Evolutionary conservation across 2,888 invertebrate species (phyloP).

Genomic region (Mycalesis mineus): DNA sequence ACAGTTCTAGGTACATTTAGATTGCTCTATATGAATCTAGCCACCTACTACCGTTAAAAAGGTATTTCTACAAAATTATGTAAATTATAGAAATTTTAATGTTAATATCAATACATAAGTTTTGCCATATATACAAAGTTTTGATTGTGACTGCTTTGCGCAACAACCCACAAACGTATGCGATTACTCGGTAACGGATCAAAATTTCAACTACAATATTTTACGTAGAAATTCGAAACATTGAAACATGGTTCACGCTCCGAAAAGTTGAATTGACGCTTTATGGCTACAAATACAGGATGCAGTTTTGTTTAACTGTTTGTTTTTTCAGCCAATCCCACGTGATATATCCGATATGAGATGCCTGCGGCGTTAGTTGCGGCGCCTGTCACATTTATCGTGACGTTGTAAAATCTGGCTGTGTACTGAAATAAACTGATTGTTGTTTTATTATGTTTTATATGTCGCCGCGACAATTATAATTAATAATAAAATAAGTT

Average conservation of each 20-base stretch:
- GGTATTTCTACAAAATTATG: too few relatives aligned
- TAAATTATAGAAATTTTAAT: too few relatives aligned
- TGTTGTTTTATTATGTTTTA: not conserved
- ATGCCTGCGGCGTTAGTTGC: constrained; percentile 15
- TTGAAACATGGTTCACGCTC: not conserved
- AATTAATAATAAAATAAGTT: too few relatives aligned
- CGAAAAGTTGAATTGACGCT: not conserved
- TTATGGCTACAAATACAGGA: not conserved
- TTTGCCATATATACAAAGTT: too few relatives aligned
- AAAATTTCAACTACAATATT: constrained; percentile 7
- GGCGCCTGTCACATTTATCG: constrained; percentile 6
- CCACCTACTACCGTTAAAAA: too few relatives aligned
- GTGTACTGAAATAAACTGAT: constrained; percentile 3
- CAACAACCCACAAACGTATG: not conserved
- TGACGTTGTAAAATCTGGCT: constrained; percentile 4
- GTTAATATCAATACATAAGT: too few relatives aligned
- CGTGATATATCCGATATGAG: constrained; percentile 1
- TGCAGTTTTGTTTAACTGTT: not conserved
- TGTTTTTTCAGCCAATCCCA: not conserved
- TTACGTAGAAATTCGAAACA: constrained; percentile 7
- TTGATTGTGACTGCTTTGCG: not conserved
- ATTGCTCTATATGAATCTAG: too few relatives aligned
- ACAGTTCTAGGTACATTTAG: too few relatives aligned
- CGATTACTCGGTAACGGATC: not conserved
- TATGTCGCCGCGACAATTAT: not conserved